A percentile compares a stretch with the other conserved stretches of the same genome.
phyloP scores from a whole-genome alignment of 2,113 vertebrate species.

The Andinoacara biseriatus region DNA sequence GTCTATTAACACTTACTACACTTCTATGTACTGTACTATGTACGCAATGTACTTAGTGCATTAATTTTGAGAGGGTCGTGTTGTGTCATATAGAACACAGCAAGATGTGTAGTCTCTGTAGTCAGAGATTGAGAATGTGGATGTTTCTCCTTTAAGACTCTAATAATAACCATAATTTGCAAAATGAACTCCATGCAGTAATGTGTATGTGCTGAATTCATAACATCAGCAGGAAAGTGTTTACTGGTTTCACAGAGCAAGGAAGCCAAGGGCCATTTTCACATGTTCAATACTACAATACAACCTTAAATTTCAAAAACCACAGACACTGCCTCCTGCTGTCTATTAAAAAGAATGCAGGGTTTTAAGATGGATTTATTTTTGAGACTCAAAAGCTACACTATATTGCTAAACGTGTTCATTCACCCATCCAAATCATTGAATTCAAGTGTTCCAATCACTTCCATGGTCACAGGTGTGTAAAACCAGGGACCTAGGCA shows the following conservation, averaged over 20 bases:
- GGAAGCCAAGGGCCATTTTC: neutral
- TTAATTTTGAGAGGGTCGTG: neutral
- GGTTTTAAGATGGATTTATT: neutral
- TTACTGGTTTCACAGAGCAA: neutral
- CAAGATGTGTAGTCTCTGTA: neutral
- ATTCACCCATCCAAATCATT: too few relatives aligned
- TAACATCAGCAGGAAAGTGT: neutral
- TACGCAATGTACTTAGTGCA: neutral
- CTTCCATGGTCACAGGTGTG: too few relatives aligned
- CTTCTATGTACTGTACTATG: neutral
- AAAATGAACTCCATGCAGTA: neutral
- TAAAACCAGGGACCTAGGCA: too few relatives aligned
- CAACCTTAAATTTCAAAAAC: neutral
- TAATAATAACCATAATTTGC: neutral
- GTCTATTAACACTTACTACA: neutral
- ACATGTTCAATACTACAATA: neutral
- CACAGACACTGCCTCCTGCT: neutral
- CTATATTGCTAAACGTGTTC: too few relatives aligned
- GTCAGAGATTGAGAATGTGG: neutral
- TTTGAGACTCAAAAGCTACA: too few relatives aligned
- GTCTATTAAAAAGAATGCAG: neutral
- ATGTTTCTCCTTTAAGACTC: neutral
- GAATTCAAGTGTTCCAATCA: too few relatives aligned
- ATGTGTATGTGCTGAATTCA: neutral
- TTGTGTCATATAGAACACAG: too few relatives aligned